A percentile compares a stretch with the other conserved stretches of the same genome.
Conservation (phyloP, 2,113 vertebrate genomes). For the Gobiocypris rarus region DNA sequence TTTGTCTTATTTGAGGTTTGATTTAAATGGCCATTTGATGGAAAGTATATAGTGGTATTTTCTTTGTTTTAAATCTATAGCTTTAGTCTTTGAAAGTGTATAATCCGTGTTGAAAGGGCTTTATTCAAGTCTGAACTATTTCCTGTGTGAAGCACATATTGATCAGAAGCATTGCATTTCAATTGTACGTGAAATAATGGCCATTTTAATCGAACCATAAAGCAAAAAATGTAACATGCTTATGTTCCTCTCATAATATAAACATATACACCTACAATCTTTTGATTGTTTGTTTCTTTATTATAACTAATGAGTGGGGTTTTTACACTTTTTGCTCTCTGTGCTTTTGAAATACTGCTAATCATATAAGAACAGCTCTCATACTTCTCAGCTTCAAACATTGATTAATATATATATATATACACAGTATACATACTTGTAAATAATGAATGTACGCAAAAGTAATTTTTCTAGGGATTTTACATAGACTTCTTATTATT, state of each 20-base stretch:
- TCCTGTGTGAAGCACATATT: neutral
- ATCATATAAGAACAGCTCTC: slow-evolving; percentile 18
- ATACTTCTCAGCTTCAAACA: neutral
- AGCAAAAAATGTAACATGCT: slow-evolving; percentile 13
- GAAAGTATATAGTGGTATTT: neutral
- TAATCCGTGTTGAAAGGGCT: neutral
- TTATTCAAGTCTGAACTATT: neutral
- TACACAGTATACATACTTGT: too few species aligned
- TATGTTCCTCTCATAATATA: neutral
- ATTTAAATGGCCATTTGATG: slow-evolving; percentile 44
- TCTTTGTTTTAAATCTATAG: neutral
- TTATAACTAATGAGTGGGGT: slow-evolving; percentile 16
- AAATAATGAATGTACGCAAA: too few species aligned
- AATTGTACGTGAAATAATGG: slow-evolving; percentile 20
- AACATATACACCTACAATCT: neutral
- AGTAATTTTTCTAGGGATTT: too few species aligned
- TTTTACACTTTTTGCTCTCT: neutral
- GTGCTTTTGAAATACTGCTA: neutral
- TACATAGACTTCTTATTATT: too few species aligned
- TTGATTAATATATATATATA: neutral
- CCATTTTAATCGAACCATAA: slow-evolving; percentile 34
- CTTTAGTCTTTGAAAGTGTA: neutral
- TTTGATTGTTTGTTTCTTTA: neutral
- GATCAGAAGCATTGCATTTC: neutral
- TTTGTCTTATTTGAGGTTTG: slow-evolving; percentile 21